phyloP scores from a whole-genome alignment of 1,140 invertebrate genomes.

The Aradophagus sp. region DNA sequence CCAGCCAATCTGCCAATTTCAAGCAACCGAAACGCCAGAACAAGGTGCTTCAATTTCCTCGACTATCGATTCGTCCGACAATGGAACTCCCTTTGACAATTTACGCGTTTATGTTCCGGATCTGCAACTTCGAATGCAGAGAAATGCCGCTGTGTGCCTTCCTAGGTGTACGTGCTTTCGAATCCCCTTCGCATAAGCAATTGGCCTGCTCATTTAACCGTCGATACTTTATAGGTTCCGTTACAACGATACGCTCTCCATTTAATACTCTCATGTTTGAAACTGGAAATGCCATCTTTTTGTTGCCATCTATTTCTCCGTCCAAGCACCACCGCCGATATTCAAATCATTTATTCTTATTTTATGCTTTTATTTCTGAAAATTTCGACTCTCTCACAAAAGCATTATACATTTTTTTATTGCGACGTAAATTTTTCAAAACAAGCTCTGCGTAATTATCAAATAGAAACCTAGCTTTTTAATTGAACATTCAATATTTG shows the following conservation, averaged over 20 bases:
- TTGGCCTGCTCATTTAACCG: slow-evolving; percentile 23
- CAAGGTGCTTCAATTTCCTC: slow-evolving; percentile 55
- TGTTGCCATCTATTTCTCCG: no score
- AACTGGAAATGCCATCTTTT: no score
- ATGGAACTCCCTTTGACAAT: slow-evolving; percentile 48
- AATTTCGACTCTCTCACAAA: no score
- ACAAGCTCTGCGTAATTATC: no score
- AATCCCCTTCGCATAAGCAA: slow-evolving; percentile 31
- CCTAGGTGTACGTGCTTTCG: slow-evolving; percentile 13
- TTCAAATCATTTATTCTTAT: no score
- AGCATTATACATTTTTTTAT: no score
- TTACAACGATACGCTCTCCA: slow-evolving; percentile 6
- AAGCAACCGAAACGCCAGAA: slow-evolving; percentile 57
- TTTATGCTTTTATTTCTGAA: no score
- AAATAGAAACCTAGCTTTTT: no score
- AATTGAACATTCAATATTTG: no score
- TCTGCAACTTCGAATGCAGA: slow-evolving; percentile 32
- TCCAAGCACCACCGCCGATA: neutral
- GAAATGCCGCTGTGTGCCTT: slow-evolving; percentile 1
- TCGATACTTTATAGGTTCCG: slow-evolving; percentile 9
- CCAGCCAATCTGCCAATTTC: slow-evolving; percentile 55
- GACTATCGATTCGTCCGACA: slow-evolving; percentile 47
- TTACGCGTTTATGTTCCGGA: slow-evolving; percentile 43
- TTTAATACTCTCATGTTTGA: no score
- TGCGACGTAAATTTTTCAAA: no score